Evolutionary conservation across 2,113 vertebrate species (phyloP).

Genomic region (Paracanthobrama guichenoti): DNA sequence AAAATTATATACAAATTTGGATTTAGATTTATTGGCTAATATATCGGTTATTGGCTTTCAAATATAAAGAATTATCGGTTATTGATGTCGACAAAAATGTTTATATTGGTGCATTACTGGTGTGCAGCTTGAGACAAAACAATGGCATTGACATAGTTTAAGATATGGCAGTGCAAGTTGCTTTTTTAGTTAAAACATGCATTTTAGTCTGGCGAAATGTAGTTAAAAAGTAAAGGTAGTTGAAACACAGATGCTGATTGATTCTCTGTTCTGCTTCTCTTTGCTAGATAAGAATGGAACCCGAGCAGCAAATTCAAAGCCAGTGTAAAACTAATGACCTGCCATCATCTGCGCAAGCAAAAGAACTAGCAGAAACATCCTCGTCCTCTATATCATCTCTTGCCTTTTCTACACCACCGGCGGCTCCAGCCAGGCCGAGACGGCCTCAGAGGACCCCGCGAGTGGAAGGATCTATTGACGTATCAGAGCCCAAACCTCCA

Average conservation of each 20-base stretch:
- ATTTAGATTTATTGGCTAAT: too few species aligned
- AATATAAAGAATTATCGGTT: too few species aligned
- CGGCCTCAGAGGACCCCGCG: constrained; percentile 68
- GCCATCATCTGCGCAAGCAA: not conserved
- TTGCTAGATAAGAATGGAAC: constrained; percentile 34
- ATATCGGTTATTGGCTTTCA: too few species aligned
- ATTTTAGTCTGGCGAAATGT: too few species aligned
- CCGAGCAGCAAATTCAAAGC: constrained; percentile 30
- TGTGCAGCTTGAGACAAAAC: too few species aligned
- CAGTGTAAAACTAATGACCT: not conserved
- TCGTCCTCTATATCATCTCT: not conserved
- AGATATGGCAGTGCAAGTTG: too few species aligned
- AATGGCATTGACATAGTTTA: too few species aligned
- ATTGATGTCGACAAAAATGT: too few species aligned
- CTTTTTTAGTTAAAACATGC: too few species aligned
- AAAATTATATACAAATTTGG: too few species aligned
- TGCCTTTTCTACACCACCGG: constrained; percentile 5
- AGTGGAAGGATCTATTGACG: constrained; percentile 70
- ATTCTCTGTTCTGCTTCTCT: constrained; percentile 3
- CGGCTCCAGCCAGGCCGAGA: constrained; percentile 46
- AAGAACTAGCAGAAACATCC: not conserved
- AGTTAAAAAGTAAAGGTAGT: not conserved
- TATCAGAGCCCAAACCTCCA: constrained; percentile 63
- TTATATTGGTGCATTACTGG: too few species aligned
- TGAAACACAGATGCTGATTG: not conserved